These are phyloP conservation scores for Pseudococcus viburni DNA, from an alignment of 2,888 invertebrate species.

Conservation along the genomic window DNA sequence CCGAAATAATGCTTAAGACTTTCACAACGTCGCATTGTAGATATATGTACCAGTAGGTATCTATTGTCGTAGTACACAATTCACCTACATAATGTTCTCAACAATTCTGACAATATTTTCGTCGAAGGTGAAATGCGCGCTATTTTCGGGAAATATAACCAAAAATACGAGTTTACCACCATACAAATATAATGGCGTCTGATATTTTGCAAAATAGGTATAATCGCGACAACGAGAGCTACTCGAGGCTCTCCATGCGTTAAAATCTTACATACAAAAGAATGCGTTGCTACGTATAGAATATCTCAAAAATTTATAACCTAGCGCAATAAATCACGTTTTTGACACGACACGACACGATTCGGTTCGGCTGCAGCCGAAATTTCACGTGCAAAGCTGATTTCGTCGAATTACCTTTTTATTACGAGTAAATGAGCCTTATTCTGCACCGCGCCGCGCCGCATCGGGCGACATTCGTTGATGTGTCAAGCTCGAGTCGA, in stretches of 20 bases:
- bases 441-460: not conserved
- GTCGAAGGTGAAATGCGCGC: too few relatives aligned
- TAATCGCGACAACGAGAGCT: not conserved
- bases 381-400: not conserved
- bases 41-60: too few relatives aligned
- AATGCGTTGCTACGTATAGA: not conserved
- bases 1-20: too few relatives aligned
- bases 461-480: not conserved
- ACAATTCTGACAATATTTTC: too few relatives aligned
- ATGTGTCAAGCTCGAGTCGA: not conserved
- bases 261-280: conserved; percentile 7
- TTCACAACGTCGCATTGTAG: too few relatives aligned
- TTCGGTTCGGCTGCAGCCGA: not conserved
- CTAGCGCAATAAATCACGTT: conserved; percentile 13
- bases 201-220: not conserved
- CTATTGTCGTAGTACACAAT: too few relatives aligned
- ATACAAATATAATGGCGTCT: not conserved
- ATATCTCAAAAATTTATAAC: conserved; percentile 8
- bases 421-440: conserved; percentile 6
- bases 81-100: too few relatives aligned
- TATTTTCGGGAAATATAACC: too few relatives aligned
- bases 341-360: not conserved
- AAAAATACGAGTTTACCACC: too few relatives aligned
- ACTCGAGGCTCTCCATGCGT: not conserved
- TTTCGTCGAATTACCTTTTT: conserved; percentile 1